Conservation (phyloP, 2,113 vertebrate species). For the Cyprinodon variegatus region DNA sequence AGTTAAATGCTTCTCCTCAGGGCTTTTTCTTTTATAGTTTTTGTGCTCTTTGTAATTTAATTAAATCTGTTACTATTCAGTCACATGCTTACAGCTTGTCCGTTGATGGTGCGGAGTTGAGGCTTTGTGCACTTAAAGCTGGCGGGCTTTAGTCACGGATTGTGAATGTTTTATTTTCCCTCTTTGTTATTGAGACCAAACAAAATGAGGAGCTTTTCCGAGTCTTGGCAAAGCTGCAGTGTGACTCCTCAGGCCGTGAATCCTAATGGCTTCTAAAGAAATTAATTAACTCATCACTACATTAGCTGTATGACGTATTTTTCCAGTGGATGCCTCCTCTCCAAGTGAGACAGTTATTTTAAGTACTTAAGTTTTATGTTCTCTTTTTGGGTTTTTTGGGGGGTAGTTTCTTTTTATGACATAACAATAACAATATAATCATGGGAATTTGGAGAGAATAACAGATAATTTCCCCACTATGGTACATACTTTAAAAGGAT, state of each 20-base stretch:
- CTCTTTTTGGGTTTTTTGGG: neutral
- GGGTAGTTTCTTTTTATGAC: too few species aligned
- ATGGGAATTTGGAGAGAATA: too few species aligned
- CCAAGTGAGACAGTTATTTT: slow-evolving; percentile 34
- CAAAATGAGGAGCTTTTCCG: slow-evolving; percentile 65
- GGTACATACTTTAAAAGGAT: too few species aligned
- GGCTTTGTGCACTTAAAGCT: slow-evolving; percentile 53
- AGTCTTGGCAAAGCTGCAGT: slow-evolving; percentile 57
- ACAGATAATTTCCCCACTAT: too few species aligned
- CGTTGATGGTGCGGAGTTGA: slow-evolving; percentile 43
- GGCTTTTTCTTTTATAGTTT: slow-evolving; percentile 28
- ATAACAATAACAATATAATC: too few species aligned
- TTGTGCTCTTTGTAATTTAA: slow-evolving; percentile 62
- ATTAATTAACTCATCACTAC: slow-evolving; percentile 77
- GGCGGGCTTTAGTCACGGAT: slow-evolving; percentile 45
- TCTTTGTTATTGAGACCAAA: slow-evolving; percentile 75
- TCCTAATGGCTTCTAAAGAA: slow-evolving; percentile 81
- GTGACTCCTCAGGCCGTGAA: slow-evolving; percentile 64
- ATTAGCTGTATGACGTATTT: slow-evolving; percentile 73
- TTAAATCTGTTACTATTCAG: slow-evolving; percentile 70
- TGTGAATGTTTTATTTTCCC: slow-evolving; percentile 35
- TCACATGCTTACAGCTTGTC: slow-evolving; percentile 45
- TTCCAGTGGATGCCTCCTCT: slow-evolving; percentile 56
- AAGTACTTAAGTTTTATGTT: neutral
- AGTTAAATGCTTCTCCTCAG: slow-evolving; percentile 41